Evolutionary conservation across 2,888 invertebrate species (phyloP), one percentile per base, ranked within the genome.

Genomic region (Eristalis pertinax): DNA sequence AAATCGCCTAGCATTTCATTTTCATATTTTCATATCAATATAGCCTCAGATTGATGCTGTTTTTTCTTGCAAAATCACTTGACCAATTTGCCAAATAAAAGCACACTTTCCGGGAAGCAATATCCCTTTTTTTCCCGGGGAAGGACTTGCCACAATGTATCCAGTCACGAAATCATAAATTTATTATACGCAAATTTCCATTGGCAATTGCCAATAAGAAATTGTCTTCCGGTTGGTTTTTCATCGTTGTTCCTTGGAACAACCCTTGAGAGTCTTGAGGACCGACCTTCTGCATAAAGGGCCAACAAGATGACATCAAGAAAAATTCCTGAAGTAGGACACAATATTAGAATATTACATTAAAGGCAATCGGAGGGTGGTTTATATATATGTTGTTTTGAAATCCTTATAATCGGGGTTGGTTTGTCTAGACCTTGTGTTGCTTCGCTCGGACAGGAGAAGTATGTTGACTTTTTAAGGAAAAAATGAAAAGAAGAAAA

Each of bases 21-120:
- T 86, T 74, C 77, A 78, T 86, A 72, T 82, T 82, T 77, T 82
- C 58, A 77, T 73, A 77, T 77, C 82, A 73, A 73, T 77, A 79
- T 50, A 65, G 24, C 7, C 32, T 22, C 62, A 62, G 58, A 84
- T 72, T 70, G 82, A 62, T 84, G 80, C 38, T 29, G 38, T 64
- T 68, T 76, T 89, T 90, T 91, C 90, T 90, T 91, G 91, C 90
- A 88, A 91, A 92, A 92, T 92, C 91, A 92, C 91, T 92, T 92
- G 92, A 91, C 91, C 92, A 92, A 92, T 92, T 92, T 92, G 91
- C 91, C 91, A 91, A 91, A 91, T 92, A 84, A 80, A 72, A 35
- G 63, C 76, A 68, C 72, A 82, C 81, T 81, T 85, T 67, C 81
- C 77, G 73, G 83, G 62, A 74, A 74, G 80, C 35, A 74, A 60